Evolutionary conservation across 1,140 invertebrate species (phyloP).

Genomic region (Aphaenogaster ashmeadi): DNA sequence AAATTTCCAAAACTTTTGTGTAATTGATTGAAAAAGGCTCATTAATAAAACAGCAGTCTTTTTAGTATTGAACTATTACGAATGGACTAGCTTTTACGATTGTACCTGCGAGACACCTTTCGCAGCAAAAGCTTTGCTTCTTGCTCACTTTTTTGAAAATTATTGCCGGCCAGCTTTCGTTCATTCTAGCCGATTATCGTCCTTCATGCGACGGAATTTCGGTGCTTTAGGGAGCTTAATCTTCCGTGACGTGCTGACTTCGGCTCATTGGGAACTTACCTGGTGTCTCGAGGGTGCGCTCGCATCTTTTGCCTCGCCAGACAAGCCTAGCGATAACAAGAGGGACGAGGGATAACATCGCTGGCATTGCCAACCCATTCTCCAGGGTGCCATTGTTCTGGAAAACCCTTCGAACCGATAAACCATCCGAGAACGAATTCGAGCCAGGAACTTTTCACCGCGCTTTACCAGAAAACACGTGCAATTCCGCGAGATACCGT

Average conservation of each 20-base stretch:
- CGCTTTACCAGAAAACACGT: conserved; percentile 27
- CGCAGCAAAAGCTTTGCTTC: background rate
- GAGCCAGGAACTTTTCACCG: conserved; percentile 43
- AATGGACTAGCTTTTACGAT: background rate
- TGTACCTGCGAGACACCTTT: background rate
- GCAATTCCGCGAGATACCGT: conserved; percentile 24
- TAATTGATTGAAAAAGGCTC: background rate
- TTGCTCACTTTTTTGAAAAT: conserved; percentile 3
- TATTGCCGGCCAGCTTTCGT: conserved; percentile 8
- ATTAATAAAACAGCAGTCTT: background rate
- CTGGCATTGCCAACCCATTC: conserved; percentile 50
- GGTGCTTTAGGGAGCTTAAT: conserved; percentile 70
- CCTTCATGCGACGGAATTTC: conserved; percentile 18
- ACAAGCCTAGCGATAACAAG: conserved; percentile 56
- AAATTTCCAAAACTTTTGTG: background rate
- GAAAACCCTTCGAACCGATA: conserved; percentile 64
- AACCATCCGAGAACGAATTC: conserved; percentile 69
- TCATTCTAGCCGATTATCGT: conserved; percentile 29
- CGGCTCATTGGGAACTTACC: conserved; percentile 60
- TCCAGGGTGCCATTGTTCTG: conserved; percentile 70
- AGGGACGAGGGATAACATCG: conserved; percentile 43
- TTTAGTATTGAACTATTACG: background rate
- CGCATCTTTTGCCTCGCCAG: conserved; percentile 61
- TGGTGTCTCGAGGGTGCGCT: conserved; percentile 72
- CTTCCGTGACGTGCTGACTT: conserved; percentile 76